A percentile compares a stretch with the other conserved stretches of the same genome.
Conservation (phyloP, 2,797 vertebrate species). For the Lindbergichthys nudifrons region DNA sequence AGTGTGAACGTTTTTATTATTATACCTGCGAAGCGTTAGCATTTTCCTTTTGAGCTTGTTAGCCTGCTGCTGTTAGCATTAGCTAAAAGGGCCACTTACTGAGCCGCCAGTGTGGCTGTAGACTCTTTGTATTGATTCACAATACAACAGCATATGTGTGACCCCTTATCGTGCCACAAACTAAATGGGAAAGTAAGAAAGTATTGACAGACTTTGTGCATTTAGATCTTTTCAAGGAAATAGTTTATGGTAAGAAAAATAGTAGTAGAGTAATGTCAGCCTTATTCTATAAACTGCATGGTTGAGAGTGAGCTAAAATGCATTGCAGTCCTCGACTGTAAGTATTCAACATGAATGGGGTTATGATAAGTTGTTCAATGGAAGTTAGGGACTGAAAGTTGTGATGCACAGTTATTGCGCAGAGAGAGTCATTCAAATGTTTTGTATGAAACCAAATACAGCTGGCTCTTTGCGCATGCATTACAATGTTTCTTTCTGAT, state of each 20-base stretch:
- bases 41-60: neutral
- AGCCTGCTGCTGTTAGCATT: neutral
- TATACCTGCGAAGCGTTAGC: neutral
- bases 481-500: constrained; percentile 48
- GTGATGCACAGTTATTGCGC: constrained; percentile 43
- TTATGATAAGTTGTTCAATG: constrained; percentile 18
- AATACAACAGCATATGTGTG: neutral
- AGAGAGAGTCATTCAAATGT: constrained; percentile 37
- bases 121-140: neutral
- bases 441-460: constrained; percentile 52
- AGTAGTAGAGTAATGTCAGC: constrained; percentile 13
- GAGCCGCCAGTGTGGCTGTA: neutral
- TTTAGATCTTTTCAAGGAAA: constrained; percentile 51
- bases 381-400: constrained; percentile 26
- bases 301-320: neutral
- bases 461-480: constrained; percentile 60
- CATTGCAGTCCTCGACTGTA: constrained; percentile 24
- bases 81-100: neutral
- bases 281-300: constrained; percentile 22
- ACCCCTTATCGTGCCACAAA: neutral
- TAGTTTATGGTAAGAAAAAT: constrained; percentile 20
- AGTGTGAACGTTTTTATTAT: neutral
- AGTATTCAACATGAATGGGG: constrained; percentile 23
- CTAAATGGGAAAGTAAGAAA: neutral
- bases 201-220: constrained; percentile 11